Evolutionary conservation across 2,797 vertebrate genomes (phyloP).

Genomic region (Ammospiza maritima): DNA sequence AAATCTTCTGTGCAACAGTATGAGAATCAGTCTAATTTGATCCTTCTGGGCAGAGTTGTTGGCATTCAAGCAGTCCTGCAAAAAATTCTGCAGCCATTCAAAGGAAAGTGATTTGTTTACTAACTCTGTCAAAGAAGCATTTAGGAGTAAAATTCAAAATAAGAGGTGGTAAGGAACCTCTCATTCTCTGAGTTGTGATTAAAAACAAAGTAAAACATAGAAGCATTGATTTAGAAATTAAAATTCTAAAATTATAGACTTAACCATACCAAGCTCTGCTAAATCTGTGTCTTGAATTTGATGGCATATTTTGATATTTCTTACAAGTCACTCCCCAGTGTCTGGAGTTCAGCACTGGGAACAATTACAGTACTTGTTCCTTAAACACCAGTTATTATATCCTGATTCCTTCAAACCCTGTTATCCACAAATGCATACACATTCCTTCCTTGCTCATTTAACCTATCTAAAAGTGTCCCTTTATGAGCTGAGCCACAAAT

Average conservation of each 20-base stretch:
- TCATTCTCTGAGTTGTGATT: not conserved
- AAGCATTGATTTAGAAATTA: not conserved
- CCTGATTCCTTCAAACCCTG: not conserved
- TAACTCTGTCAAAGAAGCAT: not conserved
- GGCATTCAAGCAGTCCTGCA: not conserved
- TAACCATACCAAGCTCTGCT: not conserved
- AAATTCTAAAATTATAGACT: not conserved
- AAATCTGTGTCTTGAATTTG: not conserved
- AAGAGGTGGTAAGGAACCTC: not conserved
- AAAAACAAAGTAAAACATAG: not conserved
- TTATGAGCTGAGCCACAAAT: not conserved
- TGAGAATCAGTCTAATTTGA: not conserved
- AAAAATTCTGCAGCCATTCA: not conserved
- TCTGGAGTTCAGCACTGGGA: not conserved
- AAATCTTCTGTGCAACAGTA: not conserved
- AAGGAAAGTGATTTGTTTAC: not conserved
- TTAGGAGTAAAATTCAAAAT: not conserved
- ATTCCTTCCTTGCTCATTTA: not conserved
- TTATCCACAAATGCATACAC: not conserved
- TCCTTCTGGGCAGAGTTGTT: not conserved
- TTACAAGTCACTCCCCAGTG: not conserved
- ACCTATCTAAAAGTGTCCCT: not conserved
- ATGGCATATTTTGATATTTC: not conserved
- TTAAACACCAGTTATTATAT: not conserved
- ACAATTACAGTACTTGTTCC: not conserved